Conservation (phyloP, 2,888 invertebrate genomes). For the Pomacea canaliculata region DNA sequence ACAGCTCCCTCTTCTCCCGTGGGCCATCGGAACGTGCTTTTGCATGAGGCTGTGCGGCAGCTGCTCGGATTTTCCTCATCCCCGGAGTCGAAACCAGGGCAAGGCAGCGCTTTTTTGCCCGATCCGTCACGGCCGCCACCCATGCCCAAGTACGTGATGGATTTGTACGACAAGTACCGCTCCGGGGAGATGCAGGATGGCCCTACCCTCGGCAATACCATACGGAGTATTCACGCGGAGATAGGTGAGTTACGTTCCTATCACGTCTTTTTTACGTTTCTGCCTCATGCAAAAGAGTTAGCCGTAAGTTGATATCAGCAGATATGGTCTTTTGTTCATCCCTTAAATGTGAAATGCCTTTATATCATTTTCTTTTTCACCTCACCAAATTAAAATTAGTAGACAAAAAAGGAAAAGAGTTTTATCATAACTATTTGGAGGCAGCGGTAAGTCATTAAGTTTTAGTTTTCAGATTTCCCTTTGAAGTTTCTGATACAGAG, state of each 20-base stretch:
- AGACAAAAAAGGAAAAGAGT: no score
- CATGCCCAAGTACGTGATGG: conserved; percentile 60
- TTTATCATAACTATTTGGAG: no score
- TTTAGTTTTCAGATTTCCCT: no score
- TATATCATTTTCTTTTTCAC: no score
- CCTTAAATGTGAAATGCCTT: no score
- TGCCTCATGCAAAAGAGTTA: not conserved
- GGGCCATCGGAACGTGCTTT: conserved; percentile 30
- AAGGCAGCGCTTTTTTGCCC: conserved; percentile 25
- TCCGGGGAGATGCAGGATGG: conserved; percentile 43
- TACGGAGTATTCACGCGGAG: conserved; percentile 56
- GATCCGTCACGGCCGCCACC: conserved; percentile 36
- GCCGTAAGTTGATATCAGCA: no score
- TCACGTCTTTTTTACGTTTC: not conserved
- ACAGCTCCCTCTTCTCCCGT: no score
- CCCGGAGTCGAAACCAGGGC: conserved; percentile 21
- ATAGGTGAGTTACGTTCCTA: conserved; percentile 47
- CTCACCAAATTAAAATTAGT: no score
- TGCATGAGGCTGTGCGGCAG: conserved; percentile 51
- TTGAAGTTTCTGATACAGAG: no score
- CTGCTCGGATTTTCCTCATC: conserved; percentile 46
- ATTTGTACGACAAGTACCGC: conserved; percentile 60
- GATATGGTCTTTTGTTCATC: no score
- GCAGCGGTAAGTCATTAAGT: no score
- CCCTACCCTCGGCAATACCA: conserved; percentile 53